phyloP scores from a whole-genome alignment of 30 jellyfish, hydroid and myxozoan genomes.

The Cassiopea andromeda region DNA sequence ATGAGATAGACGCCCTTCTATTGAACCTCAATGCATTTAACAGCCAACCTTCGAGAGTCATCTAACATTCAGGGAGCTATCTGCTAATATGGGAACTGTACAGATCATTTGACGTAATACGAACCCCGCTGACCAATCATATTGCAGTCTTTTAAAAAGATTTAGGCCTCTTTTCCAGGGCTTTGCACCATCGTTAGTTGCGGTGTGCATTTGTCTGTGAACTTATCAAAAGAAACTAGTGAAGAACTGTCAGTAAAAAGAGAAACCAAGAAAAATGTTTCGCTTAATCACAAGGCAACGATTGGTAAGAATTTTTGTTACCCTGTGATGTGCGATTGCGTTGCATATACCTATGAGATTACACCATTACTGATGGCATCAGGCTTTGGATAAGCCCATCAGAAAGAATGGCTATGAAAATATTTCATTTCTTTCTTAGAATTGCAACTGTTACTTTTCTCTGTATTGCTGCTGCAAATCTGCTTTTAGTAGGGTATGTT shows the following conservation, averaged over 20 bases:
- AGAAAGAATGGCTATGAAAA: no score
- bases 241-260: not conserved
- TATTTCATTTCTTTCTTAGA: no score
- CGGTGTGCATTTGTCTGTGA: conserved; percentile 64
- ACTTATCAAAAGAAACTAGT: conserved; percentile 8
- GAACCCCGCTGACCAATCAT: conserved; percentile 47
- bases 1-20: no score
- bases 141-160: not conserved
- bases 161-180: conserved; percentile 46
- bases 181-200: conserved; percentile 64
- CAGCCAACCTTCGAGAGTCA: no score
- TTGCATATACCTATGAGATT: not conserved
- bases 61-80: no score
- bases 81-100: no score
- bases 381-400: no score
- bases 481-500: no score
- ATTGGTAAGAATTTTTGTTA: conserved; percentile 25
- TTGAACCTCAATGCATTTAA: no score
- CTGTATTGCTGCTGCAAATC: no score
- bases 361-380: not conserved
- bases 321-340: not conserved
- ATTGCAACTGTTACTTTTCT: no score
- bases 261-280: conserved; percentile 26
- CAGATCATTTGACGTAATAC: not conserved
- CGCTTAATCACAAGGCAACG: conserved; percentile 56